Evolutionary conservation across 2,888 invertebrate genomes (phyloP).

Genomic region (Dione juno): DNA sequence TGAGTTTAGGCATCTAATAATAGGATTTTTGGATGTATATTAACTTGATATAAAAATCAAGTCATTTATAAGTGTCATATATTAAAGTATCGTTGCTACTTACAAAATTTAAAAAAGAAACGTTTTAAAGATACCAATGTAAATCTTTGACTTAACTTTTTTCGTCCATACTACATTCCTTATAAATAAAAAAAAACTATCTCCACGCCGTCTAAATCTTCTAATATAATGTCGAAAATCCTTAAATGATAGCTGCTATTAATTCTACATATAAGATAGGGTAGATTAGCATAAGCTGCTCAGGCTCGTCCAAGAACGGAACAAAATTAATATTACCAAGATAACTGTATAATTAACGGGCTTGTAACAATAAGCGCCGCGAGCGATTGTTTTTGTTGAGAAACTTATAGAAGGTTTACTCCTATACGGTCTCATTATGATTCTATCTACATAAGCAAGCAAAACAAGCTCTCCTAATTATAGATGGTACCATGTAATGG

Average conservation of each 20-base stretch:
- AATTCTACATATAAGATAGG: conserved; percentile 35
- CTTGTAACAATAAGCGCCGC: conserved; percentile 69
- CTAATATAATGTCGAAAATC: conserved; percentile 12
- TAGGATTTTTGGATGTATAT: too few species aligned
- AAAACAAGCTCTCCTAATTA: conserved; percentile 41
- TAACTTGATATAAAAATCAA: too few species aligned
- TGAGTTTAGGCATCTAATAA: neutral
- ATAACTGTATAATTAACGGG: conserved; percentile 55
- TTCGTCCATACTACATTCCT: neutral
- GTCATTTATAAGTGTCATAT: neutral
- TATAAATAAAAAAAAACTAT: neutral
- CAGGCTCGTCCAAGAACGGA: conserved; percentile 57
- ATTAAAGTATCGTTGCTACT: neutral
- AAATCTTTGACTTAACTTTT: neutral
- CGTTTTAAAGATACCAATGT: neutral
- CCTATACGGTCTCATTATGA: conserved; percentile 36
- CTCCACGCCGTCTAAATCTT: neutral
- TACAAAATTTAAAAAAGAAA: neutral
- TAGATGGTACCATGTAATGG: conserved; percentile 40
- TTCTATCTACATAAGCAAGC: conserved; percentile 42
- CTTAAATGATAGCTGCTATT: conserved; percentile 25
- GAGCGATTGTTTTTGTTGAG: conserved; percentile 69
- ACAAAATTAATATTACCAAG: conserved; percentile 64
- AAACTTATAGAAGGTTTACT: conserved; percentile 42
- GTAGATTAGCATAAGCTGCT: conserved; percentile 49